Evolutionary conservation across 2,113 vertebrate genomes (phyloP).

Genomic region (Hippocampus barbouri): DNA sequence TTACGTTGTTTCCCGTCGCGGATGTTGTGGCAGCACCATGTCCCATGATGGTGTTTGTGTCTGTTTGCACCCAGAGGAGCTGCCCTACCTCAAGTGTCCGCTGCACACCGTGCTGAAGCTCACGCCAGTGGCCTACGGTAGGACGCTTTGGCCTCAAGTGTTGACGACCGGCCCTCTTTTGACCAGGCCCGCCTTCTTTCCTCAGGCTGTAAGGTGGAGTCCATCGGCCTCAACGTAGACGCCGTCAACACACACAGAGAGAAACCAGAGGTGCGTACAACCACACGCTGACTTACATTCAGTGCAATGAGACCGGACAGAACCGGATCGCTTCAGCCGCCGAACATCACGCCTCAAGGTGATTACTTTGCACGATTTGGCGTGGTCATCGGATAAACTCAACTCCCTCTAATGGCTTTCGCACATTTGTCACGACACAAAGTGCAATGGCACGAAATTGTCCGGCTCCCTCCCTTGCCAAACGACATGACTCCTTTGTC

Average conservation of each 20-base stretch:
- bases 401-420: not conserved
- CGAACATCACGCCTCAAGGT: not conserved
- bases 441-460: not conserved
- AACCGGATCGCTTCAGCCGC: not conserved
- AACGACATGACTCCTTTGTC: too few species aligned
- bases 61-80: slow-evolving; percentile 76
- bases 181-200: not conserved
- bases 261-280: slow-evolving; percentile 83
- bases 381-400: not conserved
- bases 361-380: not conserved
- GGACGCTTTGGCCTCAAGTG: slow-evolving; percentile 21
- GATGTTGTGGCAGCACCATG: not conserved
- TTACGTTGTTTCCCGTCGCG: too few species aligned
- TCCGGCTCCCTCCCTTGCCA: not conserved
- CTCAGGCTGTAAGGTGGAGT: slow-evolving; percentile 94
- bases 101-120: slow-evolving; percentile 95
- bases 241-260: slow-evolving; percentile 96
- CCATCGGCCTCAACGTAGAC: slow-evolving; percentile 86
- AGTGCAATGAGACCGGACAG: not conserved
- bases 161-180: not conserved
- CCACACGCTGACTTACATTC: not conserved
- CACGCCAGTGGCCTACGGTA: slow-evolving; percentile 94
- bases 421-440: not conserved
- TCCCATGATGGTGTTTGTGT: not conserved
- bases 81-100: slow-evolving; percentile 95